Base-by-base conservation (phyloP, 2,888 invertebrate genomes). In the Oscheius sp. region DNA sequence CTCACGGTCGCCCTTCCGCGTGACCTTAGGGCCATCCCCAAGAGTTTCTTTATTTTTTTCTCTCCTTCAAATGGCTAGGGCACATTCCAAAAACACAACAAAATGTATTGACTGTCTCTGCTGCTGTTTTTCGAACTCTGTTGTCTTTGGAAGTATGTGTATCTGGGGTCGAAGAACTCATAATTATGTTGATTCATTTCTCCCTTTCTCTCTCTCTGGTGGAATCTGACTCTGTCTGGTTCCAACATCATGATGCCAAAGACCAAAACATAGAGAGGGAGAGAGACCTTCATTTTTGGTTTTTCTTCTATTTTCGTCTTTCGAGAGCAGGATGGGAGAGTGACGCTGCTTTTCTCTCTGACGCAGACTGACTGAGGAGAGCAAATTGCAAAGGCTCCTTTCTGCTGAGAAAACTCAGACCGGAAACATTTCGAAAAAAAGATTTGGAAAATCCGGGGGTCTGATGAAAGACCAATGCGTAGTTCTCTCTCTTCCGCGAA, bases 171-270 rank as follows among this genome's bases (percentile, higher is more conserved):
- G 42, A 42, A 42, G 42, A 42, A 15, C 42, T 42, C 37, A 10
- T 12, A 10, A 6, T 34, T 34, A 6, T 34, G 37, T 6, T 23
- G n/a, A 6, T 17, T 50, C 23, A 50, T 50, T 52, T 25, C 27
- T 25, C 52, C 27, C 6, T 27, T 12, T 50, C 50, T 20, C 20
- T 20, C 50, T 50, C 50, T 27, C 12, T 42, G 15, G n/a, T 42
- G 42, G 42, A 42, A 42, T 42, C 42, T 42, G 42, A n/a, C 42
- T 42, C 42, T 42, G 42, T 42, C n/a, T 42, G 42, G 42, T 42
- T 17, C 42, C 42, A n/a, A 17, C 42, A 17, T 42, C 42, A 42
- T 42, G 42, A 42, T n/a, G 12, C 42, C 42, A 42, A 42, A n/a
- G 17, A 42, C n/a, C n/a, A n/a, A n/a, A n/a, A n/a, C n/a, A n/a